Percentiles rank a stretch among this genome's conserved stretches.
phyloP scores from a whole-genome alignment of 1,140 invertebrate species.

The Luehdorfia chinensis region DNA sequence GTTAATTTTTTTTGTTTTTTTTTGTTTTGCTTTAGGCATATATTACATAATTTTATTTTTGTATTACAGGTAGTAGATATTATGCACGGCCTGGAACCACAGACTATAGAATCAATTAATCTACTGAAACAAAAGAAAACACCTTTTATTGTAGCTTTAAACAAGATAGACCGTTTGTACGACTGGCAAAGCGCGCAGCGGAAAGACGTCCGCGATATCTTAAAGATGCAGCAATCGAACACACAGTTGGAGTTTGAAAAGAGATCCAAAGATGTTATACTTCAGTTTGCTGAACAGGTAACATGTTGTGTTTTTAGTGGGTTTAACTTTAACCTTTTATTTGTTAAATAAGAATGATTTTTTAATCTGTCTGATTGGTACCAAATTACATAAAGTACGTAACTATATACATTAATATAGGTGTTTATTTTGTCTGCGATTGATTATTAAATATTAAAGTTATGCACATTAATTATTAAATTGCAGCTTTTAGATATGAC shows the following conservation, averaged over 20 bases:
- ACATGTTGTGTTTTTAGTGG: no score
- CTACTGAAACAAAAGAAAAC: slow-evolving; percentile 95
- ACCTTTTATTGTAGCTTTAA: slow-evolving; percentile 98
- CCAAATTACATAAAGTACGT: no score
- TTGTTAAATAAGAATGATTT: no score
- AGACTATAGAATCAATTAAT: slow-evolving; percentile 99
- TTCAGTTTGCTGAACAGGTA: slow-evolving; percentile 95
- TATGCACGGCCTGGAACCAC: slow-evolving; percentile 99
- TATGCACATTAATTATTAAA: no score
- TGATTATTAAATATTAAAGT: no score
- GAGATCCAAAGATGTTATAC: slow-evolving; percentile 90
- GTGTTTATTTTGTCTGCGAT: no score
- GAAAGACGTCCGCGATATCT: slow-evolving; percentile 95
- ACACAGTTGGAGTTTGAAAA: slow-evolving; percentile 97
- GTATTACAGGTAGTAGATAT: slow-evolving; percentile 96
- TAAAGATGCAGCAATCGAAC: slow-evolving; percentile 91
- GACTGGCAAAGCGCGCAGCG: slow-evolving; percentile 96
- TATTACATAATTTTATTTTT: no score
- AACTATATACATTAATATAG: no score
- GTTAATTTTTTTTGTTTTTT: background rate
- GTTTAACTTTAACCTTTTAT: no score
- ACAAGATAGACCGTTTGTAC: slow-evolving; percentile 97
- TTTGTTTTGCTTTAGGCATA: background rate
- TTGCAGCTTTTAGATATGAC: no score
- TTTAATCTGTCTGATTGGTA: no score